Evolutionary conservation across 2,113 vertebrate species (phyloP).

Genomic region (Onychostoma macrolepis): DNA sequence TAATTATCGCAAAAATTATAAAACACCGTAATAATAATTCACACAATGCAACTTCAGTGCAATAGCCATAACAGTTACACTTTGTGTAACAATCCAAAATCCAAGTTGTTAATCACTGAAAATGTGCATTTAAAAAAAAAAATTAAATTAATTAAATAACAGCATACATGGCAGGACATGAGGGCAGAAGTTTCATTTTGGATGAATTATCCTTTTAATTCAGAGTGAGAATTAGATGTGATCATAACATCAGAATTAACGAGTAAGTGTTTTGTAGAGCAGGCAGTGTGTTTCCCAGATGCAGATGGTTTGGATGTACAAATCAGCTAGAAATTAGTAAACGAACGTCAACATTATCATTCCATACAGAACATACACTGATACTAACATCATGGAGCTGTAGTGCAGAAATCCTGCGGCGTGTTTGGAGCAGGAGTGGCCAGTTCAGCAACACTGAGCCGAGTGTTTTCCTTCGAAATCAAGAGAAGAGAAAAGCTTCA

Average conservation of each 20-base stretch:
- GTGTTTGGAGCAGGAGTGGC: background rate
- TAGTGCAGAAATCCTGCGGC: background rate
- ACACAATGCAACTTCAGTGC: background rate
- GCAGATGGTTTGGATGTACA: conserved; percentile 7
- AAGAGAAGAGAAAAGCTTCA: background rate
- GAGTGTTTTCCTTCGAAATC: background rate
- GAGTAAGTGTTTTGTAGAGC: conserved; percentile 31
- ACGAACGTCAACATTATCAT: background rate
- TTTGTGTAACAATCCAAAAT: background rate
- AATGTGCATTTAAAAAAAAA: too few relatives aligned
- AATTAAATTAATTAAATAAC: background rate
- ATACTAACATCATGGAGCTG: background rate
- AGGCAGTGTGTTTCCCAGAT: conserved; percentile 22
- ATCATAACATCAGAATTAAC: conserved; percentile 8
- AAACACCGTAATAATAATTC: background rate
- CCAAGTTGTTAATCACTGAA: background rate
- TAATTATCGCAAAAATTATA: background rate
- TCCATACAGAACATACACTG: background rate
- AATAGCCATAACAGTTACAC: background rate
- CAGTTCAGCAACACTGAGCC: background rate
- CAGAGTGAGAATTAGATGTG: background rate
- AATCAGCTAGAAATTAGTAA: background rate
- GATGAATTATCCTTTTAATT: background rate
- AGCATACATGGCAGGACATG: background rate
- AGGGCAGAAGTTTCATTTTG: background rate